Base-by-base conservation (phyloP, 2,113 vertebrate species). In the Gnathonemus echidnorhynchus region DNA sequence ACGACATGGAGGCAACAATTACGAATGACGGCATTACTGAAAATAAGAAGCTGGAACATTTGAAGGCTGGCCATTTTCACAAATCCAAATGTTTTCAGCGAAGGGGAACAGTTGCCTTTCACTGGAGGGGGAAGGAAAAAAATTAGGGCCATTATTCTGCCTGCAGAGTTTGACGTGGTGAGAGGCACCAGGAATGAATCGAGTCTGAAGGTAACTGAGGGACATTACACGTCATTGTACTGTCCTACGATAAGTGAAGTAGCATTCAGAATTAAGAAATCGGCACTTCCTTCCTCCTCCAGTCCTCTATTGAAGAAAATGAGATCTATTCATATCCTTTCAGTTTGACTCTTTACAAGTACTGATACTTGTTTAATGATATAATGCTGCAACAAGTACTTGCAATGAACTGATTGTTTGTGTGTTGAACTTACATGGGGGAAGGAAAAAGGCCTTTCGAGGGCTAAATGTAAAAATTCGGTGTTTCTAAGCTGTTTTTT, bases 1-100 rank as follows among this genome's bases (percentile, higher is more conserved):
- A 94, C 94, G 94, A 95, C 95, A 94, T 95, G 94, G 93, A 95
- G 93, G 93, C 92, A 93, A 94, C 93, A 93, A 93, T 94, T 95
- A 94, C 92, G 91, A 94, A 92, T 90, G 92, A 93, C 90, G 91
- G 93, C 93, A 92, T 88, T 89, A 89, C 87, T 89, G 91, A 92
- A 93, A 93, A 92, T 90, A 92, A 91, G 89, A 91, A 91, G 89
- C 90, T 90, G 90, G 88, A 89, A 91, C 91, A 92, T 91, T 93
- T 92, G 90, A 45, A 90, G 89, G n/a, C 31, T 5, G 50, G 62
- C 50, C 35, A 13, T 49, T 74, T 74, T 31, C n/a, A 45, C 31
- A 15, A 27, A 13, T 62, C 21, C 49, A 46, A 62, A 62, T 39
- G 27, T 84, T 56, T 89, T 62, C n/a, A 62, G 52, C 13, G 6